Conservation (phyloP, 2,797 vertebrate species). For the Amazona ochrocephala region DNA sequence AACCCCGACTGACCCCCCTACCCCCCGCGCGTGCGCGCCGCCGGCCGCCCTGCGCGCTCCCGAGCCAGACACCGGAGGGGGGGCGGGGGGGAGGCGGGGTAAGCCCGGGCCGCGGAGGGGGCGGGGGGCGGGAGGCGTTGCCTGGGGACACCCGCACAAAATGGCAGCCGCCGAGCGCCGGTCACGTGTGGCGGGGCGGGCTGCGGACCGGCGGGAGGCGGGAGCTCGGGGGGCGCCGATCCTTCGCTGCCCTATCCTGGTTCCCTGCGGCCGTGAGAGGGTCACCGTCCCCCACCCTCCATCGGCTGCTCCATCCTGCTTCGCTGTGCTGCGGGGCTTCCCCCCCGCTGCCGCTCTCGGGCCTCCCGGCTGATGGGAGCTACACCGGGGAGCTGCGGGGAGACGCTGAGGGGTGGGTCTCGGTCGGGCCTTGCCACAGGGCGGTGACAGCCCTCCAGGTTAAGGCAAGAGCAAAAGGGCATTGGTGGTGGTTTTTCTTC, state of each 20-base stretch:
- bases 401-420: neutral
- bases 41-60: neutral
- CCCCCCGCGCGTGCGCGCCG: neutral
- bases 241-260: fast-evolving
- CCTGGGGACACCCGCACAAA: conserved; percentile 3
- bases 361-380: neutral
- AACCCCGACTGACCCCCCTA: neutral
- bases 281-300: no score
- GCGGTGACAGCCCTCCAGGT: fast-evolving
- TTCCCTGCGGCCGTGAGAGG: fast-evolving
- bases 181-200: neutral
- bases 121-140: neutral
- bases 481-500: neutral
- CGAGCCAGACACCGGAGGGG: neutral
- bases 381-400: neutral
- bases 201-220: fast-evolving
- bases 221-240: fast-evolving
- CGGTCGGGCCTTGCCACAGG: no score
- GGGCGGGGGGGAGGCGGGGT: neutral
- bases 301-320: no score
- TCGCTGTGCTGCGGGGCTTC: fast-evolving
- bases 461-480: neutral
- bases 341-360: fast-evolving
- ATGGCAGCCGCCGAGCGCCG: neutral
- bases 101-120: neutral